Evolutionary conservation across 2,113 vertebrate species (phyloP), one percentile per base, ranked within the genome.

Genomic region (Cynocephalus volans): DNA sequence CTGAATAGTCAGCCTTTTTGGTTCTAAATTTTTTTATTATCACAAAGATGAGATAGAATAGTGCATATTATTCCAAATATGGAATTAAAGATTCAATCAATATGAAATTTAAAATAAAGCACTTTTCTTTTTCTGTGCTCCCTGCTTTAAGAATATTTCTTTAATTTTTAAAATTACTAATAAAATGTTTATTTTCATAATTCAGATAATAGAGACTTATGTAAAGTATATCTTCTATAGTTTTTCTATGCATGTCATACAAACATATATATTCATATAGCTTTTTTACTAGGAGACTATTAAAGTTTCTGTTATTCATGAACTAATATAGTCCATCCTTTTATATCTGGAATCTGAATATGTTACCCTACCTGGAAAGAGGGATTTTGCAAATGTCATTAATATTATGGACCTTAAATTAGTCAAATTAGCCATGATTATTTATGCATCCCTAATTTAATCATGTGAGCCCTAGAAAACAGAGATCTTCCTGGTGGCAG

Each of bases 1-100:
- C 41, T 72, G 11, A 84, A 72, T 62, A 89, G 41, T 69, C 26
- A 50, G 24, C 4, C 19, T 83, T 21, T 90, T 54, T 93, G 24
- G 86, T 92, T 92, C 83, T 90, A 90, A 97, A 79, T 92, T 81
- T 5, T 75, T 90, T 95, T 12, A 58, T n/a, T 50, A 6, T 12
- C 76, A 86, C 9, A 54, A 69, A 93, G 69, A 90, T 15, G 4
- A 75, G 92, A 84, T 41, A 85, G 21, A 62, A 26, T n/a, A 77
- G 19, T 8, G 72, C 23, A 76, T 81, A 80, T 60, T 79, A 72
- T 93, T 86, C 1, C 11, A 96, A 76, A 92, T 18, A 85, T 33
- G 12, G 1, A 12, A 60, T 87, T 85, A 82, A 81, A 80, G 48
- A 75, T 67, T 36, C 6, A 52, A 24, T 62, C 23, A 84, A 52